Base-by-base conservation (phyloP, 1,140 invertebrate species). In the Drepana arcuata region DNA sequence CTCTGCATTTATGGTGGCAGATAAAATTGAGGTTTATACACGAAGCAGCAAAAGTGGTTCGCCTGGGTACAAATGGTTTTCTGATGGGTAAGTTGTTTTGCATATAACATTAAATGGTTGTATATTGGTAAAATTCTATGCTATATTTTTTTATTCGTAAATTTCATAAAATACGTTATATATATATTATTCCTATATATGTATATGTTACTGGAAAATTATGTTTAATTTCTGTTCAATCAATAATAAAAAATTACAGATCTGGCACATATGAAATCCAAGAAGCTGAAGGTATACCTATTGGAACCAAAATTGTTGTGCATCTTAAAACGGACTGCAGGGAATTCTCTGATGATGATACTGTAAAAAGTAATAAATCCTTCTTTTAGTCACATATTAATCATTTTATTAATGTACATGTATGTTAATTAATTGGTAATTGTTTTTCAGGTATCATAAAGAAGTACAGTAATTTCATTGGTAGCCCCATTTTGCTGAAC, bases 391-490 rank as follows among this genome's bases (percentile, higher is more conserved):
- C n/a, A n/a, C n/a, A n/a, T n/a, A n/a, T n/a, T n/a, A n/a, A n/a
- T n/a, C n/a, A 11, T 33, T 12, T 24, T 32, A 9, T 28, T 26
- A n/a, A n/a, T n/a, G n/a, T n/a, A n/a, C n/a, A n/a, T n/a, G n/a
- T n/a, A n/a, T n/a, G n/a, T n/a, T n/a, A n/a, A n/a, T n/a, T n/a
- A n/a, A n/a, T n/a, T n/a, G n/a, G n/a, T n/a, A n/a, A 30, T 41
- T 41, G 65, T 7, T 2, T 85, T 85, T 11, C 70, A 93, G 92
- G 87, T 44, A 91, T 99, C 21, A 93, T 99, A 24, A 92, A 95
- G 57, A 98, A 98, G 69, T 99, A 99, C 83, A 98, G 96, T 68
- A 98, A 98, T 74, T 99, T 99, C 77, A 93, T 99, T 28, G 93
- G 95, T 3, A 94, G 92, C 63, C 95, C 96, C 0, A 96, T 99